Base-by-base conservation (phyloP, 2,113 vertebrate species). In the Synchiropus splendidus region DNA sequence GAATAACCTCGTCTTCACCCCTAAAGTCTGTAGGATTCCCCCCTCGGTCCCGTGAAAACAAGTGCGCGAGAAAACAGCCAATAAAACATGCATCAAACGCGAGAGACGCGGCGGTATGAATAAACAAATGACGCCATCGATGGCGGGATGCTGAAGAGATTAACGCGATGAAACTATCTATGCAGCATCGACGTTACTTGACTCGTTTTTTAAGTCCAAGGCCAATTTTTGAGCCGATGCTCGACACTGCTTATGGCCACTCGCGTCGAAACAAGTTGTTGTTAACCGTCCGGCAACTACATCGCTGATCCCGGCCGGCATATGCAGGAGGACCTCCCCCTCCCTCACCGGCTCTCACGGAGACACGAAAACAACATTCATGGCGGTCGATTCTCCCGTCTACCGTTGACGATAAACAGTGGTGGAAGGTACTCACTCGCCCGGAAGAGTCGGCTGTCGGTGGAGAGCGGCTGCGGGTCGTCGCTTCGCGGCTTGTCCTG, bases 401-500 rank as follows among this genome's bases (percentile, higher is more conserved):
- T 2, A 3, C 1, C 1, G 5, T n/a, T 2, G 12, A 1, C 8
- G 2, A 2, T 2, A 35, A 11, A 10, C 1, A 9, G 18, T 8
- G 39, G 38, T 5, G 1, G 33, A 35, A 13, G 10, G 18, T 2
- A 68, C 77, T 72, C 12, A 72, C 67, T 43, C 18, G 32, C 31
- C 49, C 43, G 14, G 36, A 4, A 43, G 6, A 42, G 55, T 38
- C 33, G 46, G 48, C 41, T n/a, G 56, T 61, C 35, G 12, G 12
- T 30, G 56, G 45, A 41, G 54, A 45, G 54, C 60, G n/a, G 62
- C n/a, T n/a, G n/a, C n/a, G 15, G 58, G 12, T 48, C 36, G 35
- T 52, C 9, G 47, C 48, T 45, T 61, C 67, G 61, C 68, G 52
- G 58, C 47, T 67, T n/a, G n/a, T n/a, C n/a, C n/a, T 14, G 39